A percentile compares a stretch with the other conserved stretches of the same genome.
Conservation (phyloP, 2,888 invertebrate genomes). For the Cyrtodaria siliqua region DNA sequence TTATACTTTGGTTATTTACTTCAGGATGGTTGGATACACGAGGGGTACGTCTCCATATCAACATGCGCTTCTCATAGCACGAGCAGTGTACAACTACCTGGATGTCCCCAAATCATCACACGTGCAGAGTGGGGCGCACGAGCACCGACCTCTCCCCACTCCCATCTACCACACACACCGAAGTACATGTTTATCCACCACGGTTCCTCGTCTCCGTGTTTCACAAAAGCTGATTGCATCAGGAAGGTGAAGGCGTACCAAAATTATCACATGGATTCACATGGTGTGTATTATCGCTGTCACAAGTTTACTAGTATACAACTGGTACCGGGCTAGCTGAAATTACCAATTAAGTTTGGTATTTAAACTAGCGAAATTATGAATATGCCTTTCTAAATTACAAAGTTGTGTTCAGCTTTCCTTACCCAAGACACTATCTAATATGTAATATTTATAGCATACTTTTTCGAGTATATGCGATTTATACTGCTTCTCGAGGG, state of each 20-base stretch:
- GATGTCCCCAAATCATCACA: constrained; percentile 70
- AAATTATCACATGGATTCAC: constrained; percentile 69
- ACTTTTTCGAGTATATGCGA: too few species aligned
- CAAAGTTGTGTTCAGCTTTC: too few species aligned
- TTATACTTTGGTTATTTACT: too few species aligned
- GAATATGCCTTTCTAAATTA: too few species aligned
- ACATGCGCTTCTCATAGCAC: constrained; percentile 15
- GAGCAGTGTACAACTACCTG: constrained; percentile 44
- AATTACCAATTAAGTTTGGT: too few species aligned
- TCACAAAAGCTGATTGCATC: constrained; percentile 49
- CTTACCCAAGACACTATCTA: too few species aligned
- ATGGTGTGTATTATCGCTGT: too few species aligned
- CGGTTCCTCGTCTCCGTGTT: constrained; percentile 86
- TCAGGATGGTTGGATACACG: constrained; percentile 53
- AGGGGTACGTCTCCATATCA: constrained; percentile 36
- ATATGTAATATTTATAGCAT: too few species aligned
- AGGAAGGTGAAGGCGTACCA: constrained; percentile 56
- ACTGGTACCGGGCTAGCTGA: too few species aligned
- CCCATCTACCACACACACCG: constrained; percentile 58
- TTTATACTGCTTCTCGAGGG: too few species aligned
- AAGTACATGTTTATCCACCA: constrained; percentile 78
- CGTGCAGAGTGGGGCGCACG: constrained; percentile 77
- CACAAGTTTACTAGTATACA: too few species aligned
- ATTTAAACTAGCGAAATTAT: too few species aligned
- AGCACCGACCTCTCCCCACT: constrained; percentile 46